These are phyloP conservation scores for Mormyrops attenuatus DNA, from an alignment of 2,797 vertebrate species.

Conservation along the genomic window DNA sequence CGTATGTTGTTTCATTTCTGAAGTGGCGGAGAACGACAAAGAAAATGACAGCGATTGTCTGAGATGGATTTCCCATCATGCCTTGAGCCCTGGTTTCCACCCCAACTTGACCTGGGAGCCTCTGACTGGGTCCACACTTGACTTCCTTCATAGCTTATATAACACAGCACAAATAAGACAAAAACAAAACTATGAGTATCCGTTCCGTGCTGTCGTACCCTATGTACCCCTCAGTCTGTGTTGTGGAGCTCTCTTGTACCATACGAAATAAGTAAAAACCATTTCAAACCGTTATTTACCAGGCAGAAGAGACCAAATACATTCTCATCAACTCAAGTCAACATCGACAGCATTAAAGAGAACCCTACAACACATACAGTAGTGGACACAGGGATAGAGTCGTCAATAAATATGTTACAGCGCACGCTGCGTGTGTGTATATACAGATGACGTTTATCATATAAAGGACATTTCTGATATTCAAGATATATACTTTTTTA, in stretches of 20 bases:
- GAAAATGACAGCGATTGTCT: neutral
- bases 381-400: slow-evolving; percentile 45
- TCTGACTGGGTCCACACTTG: neutral
- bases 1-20: neutral
- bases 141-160: slow-evolving; percentile 62
- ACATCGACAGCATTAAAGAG: slow-evolving; percentile 25
- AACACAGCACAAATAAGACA: slow-evolving; percentile 46
- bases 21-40: neutral
- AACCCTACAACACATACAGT: slow-evolving; percentile 45
- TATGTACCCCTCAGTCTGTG: slow-evolving; percentile 40
- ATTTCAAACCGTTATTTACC: neutral
- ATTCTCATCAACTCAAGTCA: neutral
- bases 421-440: slow-evolving; percentile 46
- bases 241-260: slow-evolving; percentile 33
- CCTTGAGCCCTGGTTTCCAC: neutral
- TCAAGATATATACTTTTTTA: slow-evolving; percentile 32
- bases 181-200: slow-evolving; percentile 43
- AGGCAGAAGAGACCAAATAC: neutral
- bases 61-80: neutral
- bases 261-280: neutral
- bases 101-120: neutral
- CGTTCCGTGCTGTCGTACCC: slow-evolving; percentile 37
- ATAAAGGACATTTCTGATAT: slow-evolving; percentile 18
- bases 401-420: slow-evolving; percentile 55
- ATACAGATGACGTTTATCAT: slow-evolving; percentile 36